These are phyloP conservation scores for Lordiphosa stackelbergi DNA, from an alignment of 1,140 invertebrate species.

Conservation along the genomic window DNA sequence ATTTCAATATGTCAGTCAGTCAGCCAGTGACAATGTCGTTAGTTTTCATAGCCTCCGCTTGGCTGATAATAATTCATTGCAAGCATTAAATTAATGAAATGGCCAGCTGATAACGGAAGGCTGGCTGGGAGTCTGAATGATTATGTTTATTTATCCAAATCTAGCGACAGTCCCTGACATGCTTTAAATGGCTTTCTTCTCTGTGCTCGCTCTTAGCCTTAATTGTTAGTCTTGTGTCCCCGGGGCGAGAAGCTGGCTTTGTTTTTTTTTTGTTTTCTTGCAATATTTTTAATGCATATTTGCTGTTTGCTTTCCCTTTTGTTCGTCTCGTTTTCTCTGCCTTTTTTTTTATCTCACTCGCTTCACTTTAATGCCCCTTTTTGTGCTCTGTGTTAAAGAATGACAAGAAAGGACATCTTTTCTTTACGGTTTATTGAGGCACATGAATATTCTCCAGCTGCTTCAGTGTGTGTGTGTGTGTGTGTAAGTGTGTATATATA, in stretches of 20 bases:
- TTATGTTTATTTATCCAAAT: constrained; percentile 44
- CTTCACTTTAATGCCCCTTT: constrained; percentile 44
- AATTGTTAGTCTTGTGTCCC: constrained; percentile 52
- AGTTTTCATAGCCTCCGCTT: constrained; percentile 41
- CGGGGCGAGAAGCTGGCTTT: background rate
- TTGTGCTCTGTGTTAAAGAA: background rate
- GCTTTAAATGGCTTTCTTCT: constrained; percentile 41
- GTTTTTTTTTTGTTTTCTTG: background rate
- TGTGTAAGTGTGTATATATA: constrained; percentile 14
- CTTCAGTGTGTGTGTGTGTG: constrained; percentile 6
- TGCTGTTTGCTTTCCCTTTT: constrained; percentile 49
- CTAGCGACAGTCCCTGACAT: constrained; percentile 5
- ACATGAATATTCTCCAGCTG: constrained; percentile 68
- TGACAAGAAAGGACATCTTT: constrained; percentile 57
- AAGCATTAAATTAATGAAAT: constrained; percentile 68
- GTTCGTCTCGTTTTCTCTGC: constrained; percentile 32
- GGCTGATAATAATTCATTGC: constrained; percentile 49
- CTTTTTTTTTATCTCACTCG: constrained; percentile 5
- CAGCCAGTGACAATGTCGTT: constrained; percentile 37
- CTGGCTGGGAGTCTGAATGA: constrained; percentile 8
- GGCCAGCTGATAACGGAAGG: constrained; percentile 58
- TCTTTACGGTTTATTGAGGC: constrained; percentile 68
- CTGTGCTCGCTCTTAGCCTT: constrained; percentile 21
- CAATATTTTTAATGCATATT: constrained; percentile 70
- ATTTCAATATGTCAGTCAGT: constrained; percentile 15